phyloP scores from a whole-genome alignment of 2,113 vertebrate species.

The Cygnus atratus region DNA sequence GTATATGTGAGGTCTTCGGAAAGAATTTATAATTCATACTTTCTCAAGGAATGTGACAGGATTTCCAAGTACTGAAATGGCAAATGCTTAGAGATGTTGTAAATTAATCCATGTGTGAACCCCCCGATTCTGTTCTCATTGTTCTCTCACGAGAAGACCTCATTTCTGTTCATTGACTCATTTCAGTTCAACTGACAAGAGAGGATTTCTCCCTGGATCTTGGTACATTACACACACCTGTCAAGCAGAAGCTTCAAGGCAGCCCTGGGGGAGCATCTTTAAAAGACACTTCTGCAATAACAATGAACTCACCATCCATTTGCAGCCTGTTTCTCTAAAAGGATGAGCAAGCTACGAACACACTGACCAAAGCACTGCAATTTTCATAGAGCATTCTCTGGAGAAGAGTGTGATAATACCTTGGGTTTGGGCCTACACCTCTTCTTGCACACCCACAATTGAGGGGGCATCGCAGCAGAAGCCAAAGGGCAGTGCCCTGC shows the following conservation, averaged over 20 bases:
- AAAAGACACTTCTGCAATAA: slow-evolving; percentile 36
- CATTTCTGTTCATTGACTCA: neutral
- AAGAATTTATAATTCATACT: slow-evolving; percentile 31
- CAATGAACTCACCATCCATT: slow-evolving; percentile 23
- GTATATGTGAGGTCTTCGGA: neutral
- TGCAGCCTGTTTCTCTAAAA: neutral
- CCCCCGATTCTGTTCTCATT: neutral
- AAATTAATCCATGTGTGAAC: slow-evolving; percentile 49
- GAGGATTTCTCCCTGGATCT: slow-evolving; percentile 60
- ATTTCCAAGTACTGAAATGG: slow-evolving; percentile 35
- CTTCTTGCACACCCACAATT: neutral
- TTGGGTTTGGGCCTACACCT: neutral
- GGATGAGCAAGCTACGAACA: neutral
- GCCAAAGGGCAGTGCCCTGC: neutral
- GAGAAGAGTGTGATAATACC: neutral
- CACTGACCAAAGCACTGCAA: neutral
- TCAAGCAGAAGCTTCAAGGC: slow-evolving; percentile 51
- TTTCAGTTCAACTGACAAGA: slow-evolving; percentile 19
- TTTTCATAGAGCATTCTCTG: neutral
- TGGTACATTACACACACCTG: neutral
- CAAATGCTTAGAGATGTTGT: neutral
- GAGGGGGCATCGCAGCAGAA: neutral
- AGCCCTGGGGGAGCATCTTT: slow-evolving; percentile 32
- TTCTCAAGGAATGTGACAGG: slow-evolving; percentile 30
- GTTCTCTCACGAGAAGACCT: neutral